A percentile compares a stretch with the other conserved stretches of the same genome.
phyloP scores from a whole-genome alignment of 2,888 invertebrate species.

The Catonia carolina region DNA sequence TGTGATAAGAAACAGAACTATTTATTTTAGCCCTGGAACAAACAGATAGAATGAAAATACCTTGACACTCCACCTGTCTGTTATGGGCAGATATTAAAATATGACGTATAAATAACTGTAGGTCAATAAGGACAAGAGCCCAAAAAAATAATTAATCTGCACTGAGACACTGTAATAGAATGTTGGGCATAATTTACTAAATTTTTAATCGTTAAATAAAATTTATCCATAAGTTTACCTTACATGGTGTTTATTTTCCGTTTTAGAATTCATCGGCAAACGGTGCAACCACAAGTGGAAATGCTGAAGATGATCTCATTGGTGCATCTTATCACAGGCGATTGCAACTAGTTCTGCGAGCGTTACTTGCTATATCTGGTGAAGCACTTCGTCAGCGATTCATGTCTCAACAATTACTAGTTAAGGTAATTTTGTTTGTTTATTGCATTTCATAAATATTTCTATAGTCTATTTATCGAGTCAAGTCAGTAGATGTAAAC shows the following conservation, averaged over 20 bases:
- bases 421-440: constrained; percentile 53
- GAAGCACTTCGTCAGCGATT: constrained; percentile 73
- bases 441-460: not conserved
- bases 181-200: not conserved
- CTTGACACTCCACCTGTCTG: no score
- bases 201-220: not conserved
- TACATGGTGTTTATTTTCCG: constrained; percentile 7
- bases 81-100: no score
- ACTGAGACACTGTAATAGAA: not conserved
- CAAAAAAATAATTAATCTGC: no score
- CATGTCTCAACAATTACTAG: constrained; percentile 75
- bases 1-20: no score
- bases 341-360: constrained; percentile 78
- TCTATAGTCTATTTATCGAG: not conserved
- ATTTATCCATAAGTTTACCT: not conserved
- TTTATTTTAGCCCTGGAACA: no score
- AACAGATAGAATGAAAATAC: no score
- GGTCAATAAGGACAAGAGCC: no score
- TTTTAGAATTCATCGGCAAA: constrained; percentile 45
- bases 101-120: no score
- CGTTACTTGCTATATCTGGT: constrained; percentile 78
- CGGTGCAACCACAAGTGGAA: constrained; percentile 48
- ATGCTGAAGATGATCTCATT: constrained; percentile 57
- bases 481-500: no score
- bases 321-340: constrained; percentile 67